These are phyloP conservation scores for Mobula birostris DNA, from an alignment of 2,113 vertebrate genomes.

Conservation along the genomic window DNA sequence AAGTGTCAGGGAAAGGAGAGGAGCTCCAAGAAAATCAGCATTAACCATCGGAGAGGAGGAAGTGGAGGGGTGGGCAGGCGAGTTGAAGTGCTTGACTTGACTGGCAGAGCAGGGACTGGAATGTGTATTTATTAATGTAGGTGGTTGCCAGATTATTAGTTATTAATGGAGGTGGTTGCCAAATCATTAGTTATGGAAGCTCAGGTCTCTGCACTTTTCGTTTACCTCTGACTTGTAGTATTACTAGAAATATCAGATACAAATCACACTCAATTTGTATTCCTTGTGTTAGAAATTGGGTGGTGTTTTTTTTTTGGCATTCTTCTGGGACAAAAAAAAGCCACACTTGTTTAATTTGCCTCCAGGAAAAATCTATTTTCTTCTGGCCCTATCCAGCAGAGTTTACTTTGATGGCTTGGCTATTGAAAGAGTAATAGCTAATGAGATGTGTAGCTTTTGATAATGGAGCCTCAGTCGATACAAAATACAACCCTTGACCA, in stretches of 20 bases:
- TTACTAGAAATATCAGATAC: background rate
- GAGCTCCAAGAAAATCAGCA: background rate
- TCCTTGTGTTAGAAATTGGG: background rate
- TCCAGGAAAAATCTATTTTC: background rate
- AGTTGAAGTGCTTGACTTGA: background rate
- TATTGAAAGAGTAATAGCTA: no score
- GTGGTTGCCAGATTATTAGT: background rate
- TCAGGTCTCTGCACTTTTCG: background rate
- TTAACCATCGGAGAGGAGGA: background rate
- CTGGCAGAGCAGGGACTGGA: background rate
- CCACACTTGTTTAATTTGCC: background rate
- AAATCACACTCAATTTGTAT: background rate
- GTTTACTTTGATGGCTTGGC: background rate
- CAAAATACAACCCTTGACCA: background rate
- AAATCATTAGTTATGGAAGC: background rate
- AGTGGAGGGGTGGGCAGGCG: background rate
- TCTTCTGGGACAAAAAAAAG: background rate
- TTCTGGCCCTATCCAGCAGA: background rate
- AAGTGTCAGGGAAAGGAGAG: background rate
- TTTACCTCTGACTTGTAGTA: background rate
- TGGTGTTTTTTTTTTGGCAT: background rate
- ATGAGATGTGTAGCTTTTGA: background rate
- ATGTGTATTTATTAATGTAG: background rate
- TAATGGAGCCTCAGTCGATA: background rate
- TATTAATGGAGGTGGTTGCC: background rate